A percentile compares a stretch with the other conserved stretches of the same genome.
Evolutionary conservation across 1,140 invertebrate genomes (phyloP).

Genomic region (Eriocheir sinensis): DNA sequence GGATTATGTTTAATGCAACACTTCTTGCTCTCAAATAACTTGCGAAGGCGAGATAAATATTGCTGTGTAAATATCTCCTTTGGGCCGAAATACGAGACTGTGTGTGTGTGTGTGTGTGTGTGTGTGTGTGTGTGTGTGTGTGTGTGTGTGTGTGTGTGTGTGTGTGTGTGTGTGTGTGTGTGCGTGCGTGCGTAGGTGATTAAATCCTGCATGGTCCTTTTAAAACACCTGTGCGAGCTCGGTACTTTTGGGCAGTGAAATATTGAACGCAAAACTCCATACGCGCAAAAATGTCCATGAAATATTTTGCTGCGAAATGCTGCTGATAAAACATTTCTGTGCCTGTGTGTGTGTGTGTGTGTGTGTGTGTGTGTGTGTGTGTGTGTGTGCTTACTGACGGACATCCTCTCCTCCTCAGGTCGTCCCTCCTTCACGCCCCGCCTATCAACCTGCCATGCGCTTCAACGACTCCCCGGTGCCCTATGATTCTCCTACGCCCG

Average conservation of each 20-base stretch:
- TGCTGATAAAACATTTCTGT: background rate
- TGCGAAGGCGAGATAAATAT: background rate
- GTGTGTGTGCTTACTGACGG: background rate
- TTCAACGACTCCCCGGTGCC: background rate
- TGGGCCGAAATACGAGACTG: no score
- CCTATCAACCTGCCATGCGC: background rate
- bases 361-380: constrained; percentile 22
- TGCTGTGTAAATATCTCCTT: background rate
- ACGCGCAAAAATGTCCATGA: background rate
- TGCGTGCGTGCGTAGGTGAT: background rate
- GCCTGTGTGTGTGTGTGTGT: constrained; percentile 10
- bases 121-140: no score
- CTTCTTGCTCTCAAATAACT: background rate
- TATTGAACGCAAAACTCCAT: background rate
- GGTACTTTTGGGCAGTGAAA: background rate
- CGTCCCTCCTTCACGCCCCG: background rate
- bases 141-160: no score
- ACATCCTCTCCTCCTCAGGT: background rate
- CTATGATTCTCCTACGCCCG: background rate
- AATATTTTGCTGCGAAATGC: background rate
- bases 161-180: no score
- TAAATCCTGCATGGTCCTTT: background rate
- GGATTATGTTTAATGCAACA: background rate
- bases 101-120: no score
- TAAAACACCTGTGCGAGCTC: no score